Evolutionary conservation across 2,797 vertebrate genomes (phyloP).

Genomic region (Somateria mollissima): DNA sequence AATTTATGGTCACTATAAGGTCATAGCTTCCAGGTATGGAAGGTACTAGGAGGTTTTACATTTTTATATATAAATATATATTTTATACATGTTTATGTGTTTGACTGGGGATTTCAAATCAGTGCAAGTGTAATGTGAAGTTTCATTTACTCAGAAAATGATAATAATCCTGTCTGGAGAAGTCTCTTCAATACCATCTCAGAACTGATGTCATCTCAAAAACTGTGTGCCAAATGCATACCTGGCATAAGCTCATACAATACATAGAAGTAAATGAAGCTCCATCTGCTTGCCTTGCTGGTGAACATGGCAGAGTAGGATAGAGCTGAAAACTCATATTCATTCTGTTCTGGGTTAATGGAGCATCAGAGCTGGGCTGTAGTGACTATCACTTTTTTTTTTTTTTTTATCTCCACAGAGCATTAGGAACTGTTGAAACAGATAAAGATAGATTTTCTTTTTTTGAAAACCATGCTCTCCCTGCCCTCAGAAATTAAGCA

Average conservation of each 20-base stretch:
- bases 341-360: neutral
- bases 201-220: neutral
- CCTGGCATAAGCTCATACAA: neutral
- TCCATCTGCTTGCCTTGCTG: neutral
- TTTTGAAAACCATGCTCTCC: neutral
- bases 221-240: neutral
- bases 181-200: rapidly evolving
- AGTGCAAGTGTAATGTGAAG: neutral
- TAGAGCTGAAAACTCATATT: neutral
- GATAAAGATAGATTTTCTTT: neutral
- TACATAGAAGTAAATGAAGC: neutral
- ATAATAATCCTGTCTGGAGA: neutral
- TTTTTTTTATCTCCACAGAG: neutral
- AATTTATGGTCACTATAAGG: neutral
- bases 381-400: neutral
- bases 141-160: neutral
- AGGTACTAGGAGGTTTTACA: neutral
- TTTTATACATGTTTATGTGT: neutral
- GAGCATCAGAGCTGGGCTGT: neutral
- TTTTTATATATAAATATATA: neutral
- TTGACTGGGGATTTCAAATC: neutral
- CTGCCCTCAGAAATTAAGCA: neutral
- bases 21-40: neutral
- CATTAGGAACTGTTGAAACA: neutral
- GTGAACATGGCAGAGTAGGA: neutral